Conservation (phyloP, 1,140 invertebrate genomes). For the Holcopasites calliopsidis region DNA sequence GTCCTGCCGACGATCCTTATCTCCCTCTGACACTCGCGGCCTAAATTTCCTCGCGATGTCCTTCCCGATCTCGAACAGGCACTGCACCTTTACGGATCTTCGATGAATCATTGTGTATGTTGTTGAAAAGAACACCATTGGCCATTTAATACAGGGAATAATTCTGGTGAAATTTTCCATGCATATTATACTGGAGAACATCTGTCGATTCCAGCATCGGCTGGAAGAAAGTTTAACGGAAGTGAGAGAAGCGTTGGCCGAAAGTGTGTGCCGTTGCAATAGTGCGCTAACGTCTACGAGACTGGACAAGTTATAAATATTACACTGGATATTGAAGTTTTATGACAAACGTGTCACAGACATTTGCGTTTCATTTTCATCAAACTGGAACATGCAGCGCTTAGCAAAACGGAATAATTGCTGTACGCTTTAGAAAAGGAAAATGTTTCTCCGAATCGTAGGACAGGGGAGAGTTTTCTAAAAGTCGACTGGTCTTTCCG, state of each 20-base stretch:
- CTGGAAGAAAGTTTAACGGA: neutral
- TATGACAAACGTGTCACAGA: neutral
- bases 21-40: constrained; percentile 59
- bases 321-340: neutral
- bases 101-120: neutral
- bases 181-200: neutral
- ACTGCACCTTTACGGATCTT: neutral
- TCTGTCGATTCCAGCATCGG: too few species aligned
- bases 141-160: neutral
- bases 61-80: neutral
- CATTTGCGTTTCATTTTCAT: neutral
- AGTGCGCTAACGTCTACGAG: too few species aligned
- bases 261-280: too few species aligned
- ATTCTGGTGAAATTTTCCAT: neutral
- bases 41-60: constrained; percentile 64
- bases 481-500: constrained; percentile 61
- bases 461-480: constrained; percentile 69
- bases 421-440: constrained; percentile 52
- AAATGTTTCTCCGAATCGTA: constrained; percentile 38
- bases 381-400: neutral
- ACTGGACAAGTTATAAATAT: neutral
- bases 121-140: neutral
- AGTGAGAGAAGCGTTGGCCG: neutral
- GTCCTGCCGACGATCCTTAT: constrained; percentile 64
- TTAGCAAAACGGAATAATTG: constrained; percentile 10